A percentile compares a stretch with the other conserved stretches of the same genome.
Evolutionary conservation across 1,140 invertebrate genomes (phyloP).

Genomic region (Drosophila lini): DNA sequence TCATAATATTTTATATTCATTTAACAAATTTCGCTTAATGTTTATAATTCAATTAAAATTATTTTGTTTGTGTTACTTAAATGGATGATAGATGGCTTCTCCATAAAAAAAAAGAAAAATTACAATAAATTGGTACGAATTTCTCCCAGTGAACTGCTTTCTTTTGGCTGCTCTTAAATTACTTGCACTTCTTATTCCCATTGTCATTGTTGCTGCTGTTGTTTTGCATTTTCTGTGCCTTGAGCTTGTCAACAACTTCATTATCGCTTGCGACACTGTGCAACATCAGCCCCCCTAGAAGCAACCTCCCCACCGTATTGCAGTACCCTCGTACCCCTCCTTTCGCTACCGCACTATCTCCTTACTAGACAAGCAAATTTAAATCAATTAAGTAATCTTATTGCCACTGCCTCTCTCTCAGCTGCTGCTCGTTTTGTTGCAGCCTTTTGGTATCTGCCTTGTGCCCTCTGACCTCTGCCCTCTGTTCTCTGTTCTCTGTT

Average conservation of each 20-base stretch:
- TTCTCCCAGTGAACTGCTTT: constrained; percentile 29
- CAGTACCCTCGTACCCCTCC: background rate
- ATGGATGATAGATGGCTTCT: no score
- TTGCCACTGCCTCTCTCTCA: constrained; percentile 50
- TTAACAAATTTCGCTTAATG: background rate
- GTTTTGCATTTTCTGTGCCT: constrained; percentile 62
- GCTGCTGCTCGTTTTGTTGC: constrained; percentile 25
- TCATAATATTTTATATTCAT: background rate
- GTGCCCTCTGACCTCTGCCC: background rate
- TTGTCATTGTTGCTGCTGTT: constrained; percentile 42
- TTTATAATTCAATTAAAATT: background rate
- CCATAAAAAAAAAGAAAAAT: no score
- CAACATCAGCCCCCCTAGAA: constrained; percentile 41
- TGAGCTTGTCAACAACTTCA: constrained; percentile 80
- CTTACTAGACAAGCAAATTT: constrained; percentile 77
- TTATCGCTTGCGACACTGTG: constrained; percentile 73
- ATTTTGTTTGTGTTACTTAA: no score
- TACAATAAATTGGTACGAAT: background rate
- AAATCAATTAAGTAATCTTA: constrained; percentile 82
- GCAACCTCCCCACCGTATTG: background rate
- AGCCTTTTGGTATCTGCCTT: constrained; percentile 17
- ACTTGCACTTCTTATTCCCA: constrained; percentile 57
- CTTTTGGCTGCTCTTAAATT: constrained; percentile 64
- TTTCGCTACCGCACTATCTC: background rate
- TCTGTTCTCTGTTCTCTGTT: constrained; percentile 31